Evolutionary conservation across 2,888 invertebrate species (phyloP).

Genomic region (Metopia argyrocephala): DNA sequence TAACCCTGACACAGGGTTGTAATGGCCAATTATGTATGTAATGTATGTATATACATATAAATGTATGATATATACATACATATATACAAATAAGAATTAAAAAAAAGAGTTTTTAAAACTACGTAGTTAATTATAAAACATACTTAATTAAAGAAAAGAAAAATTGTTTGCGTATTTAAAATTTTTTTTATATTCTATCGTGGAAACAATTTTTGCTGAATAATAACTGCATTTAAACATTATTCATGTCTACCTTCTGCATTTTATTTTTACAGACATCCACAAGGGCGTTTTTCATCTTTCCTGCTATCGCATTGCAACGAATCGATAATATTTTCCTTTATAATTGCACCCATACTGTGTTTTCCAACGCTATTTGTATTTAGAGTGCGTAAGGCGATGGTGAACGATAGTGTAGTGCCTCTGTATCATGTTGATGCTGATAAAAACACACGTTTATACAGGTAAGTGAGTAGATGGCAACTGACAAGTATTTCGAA

Average conservation of each 20-base stretch:
- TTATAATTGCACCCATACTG: slow-evolving; percentile 87
- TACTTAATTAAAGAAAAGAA: too few species aligned
- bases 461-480: slow-evolving; percentile 70
- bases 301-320: slow-evolving; percentile 89
- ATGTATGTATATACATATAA: too few species aligned
- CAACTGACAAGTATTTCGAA: not conserved
- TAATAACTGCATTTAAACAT: not conserved
- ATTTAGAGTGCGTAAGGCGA: slow-evolving; percentile 80
- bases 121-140: too few species aligned
- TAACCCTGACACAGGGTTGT: too few species aligned
- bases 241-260: not conserved
- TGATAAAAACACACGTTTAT: slow-evolving; percentile 74
- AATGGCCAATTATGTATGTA: too few species aligned
- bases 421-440: slow-evolving; percentile 75
- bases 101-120: too few species aligned
- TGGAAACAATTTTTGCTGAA: not conserved
- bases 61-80: too few species aligned
- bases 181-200: too few species aligned
- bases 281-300: slow-evolving; percentile 85
- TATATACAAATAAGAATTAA: too few species aligned
- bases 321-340: slow-evolving; percentile 86
- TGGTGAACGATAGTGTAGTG: slow-evolving; percentile 71
- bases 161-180: too few species aligned
- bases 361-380: slow-evolving; percentile 91
- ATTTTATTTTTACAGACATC: slow-evolving; percentile 82